Base-by-base conservation (phyloP, 2,797 vertebrate species). In the Poecilia picta region DNA sequence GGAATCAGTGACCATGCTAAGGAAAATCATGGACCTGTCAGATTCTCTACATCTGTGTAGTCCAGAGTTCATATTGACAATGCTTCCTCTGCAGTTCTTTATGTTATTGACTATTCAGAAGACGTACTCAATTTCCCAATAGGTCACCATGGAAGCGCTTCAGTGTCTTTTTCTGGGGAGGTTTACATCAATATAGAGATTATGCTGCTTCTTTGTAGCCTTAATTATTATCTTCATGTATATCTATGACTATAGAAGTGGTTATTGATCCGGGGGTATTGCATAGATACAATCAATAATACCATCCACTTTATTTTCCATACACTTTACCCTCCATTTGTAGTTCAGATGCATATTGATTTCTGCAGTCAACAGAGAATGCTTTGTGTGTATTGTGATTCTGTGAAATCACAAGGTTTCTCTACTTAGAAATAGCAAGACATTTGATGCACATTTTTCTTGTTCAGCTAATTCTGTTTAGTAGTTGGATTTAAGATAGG, bases 291-390 rank as follows among this genome's bases (percentile, higher is more conserved):
- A 76, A 76, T 74, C 87, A 76, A 75, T 86, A 53, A 76, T 72
- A 75, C 72, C 4, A 62, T 51, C 16, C 74, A 5, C 74, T 81
- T 81, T 85, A 31, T 53, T 81, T 66, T 85, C 77, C 75, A 86
- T 89, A 31, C 43, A 28, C 15, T 72, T 72, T 89, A 86, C 80
- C 12, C 62, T 66, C 31, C 73, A 81, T 82, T 28, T 81, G 43
- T 31, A 5, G 57, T 80, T 79, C 76, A 73, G 47, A 83, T 83
- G 73, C 76, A 49, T 78, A 91, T 91, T 81, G 87, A 90, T 88
- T 80, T 74, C 23, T 1, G n/a, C 71, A 36, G 78, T 78, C 39
- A 1, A 70, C 36, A 3, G 46, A 75, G 1, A n/a, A 70, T 3
- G n/a, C 8, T 28, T 78, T 57, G 53, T n/a, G 73, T 76, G 59